phyloP scores from a whole-genome alignment of 1,140 invertebrate species.

The Ptiloglossa arizonensis region DNA sequence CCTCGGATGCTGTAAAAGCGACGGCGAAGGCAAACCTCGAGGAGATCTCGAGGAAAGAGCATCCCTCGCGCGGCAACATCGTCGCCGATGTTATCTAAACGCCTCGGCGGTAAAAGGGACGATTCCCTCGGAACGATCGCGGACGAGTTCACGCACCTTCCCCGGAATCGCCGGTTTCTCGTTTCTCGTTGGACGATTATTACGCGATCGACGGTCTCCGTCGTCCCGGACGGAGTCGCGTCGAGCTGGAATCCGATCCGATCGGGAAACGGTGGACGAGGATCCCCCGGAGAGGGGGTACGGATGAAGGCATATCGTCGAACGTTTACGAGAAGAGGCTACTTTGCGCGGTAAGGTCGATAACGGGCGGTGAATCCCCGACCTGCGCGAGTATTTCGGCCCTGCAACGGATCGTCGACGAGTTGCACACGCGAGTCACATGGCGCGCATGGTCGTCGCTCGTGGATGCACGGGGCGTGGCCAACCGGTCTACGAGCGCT shows the following conservation, averaged over 20 bases:
- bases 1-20: no score
- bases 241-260: neutral
- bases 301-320: conserved; percentile 66
- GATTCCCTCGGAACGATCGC: neutral
- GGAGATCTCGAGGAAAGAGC: neutral
- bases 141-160: neutral
- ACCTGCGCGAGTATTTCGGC: conserved; percentile 66
- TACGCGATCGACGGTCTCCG: neutral
- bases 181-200: neutral
- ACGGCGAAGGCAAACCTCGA: no score
- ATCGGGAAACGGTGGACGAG: neutral
- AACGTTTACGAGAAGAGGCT: conserved; percentile 65
- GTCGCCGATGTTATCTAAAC: neutral
- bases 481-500: conserved; percentile 55
- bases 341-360: conserved; percentile 68
- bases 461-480: conserved; percentile 73
- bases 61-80: neutral
- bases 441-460: conserved; percentile 65
- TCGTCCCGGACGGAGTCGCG: neutral
- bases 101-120: neutral
- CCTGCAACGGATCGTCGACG: conserved; percentile 43
- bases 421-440: conserved; percentile 56
- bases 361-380: conserved; percentile 60
- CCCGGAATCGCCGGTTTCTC: neutral
- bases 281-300: neutral